phyloP scores from a whole-genome alignment of 2,797 vertebrate genomes.

The Chelmon rostratus region DNA sequence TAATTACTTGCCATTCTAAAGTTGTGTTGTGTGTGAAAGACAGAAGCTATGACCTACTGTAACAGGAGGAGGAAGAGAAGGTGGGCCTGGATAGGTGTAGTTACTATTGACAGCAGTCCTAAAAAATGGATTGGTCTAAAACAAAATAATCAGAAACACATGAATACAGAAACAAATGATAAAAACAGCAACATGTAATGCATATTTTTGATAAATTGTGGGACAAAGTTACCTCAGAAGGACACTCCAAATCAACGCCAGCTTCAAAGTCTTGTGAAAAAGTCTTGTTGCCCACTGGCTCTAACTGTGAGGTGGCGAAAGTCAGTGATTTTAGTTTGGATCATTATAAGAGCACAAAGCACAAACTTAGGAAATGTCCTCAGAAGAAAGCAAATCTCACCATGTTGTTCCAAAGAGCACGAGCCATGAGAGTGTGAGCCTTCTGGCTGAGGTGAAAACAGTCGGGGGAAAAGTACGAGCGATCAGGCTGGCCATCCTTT shows the following conservation, averaged over 20 bases:
- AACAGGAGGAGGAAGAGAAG: constrained; percentile 75
- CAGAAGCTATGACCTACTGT: constrained; percentile 81
- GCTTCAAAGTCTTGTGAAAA: constrained; percentile 83
- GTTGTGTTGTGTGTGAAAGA: not conserved
- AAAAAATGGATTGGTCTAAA: constrained; percentile 85
- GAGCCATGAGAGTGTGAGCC: constrained; percentile 90
- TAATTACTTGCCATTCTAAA: not conserved
- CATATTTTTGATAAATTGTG: not conserved
- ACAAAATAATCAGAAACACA: constrained; percentile 25
- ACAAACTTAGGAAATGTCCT: not conserved
- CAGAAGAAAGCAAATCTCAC: constrained; percentile 67
- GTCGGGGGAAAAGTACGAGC: constrained; percentile 91
- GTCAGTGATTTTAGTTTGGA: not conserved
- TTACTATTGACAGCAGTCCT: constrained; percentile 89
- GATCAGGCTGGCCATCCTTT: constrained; percentile 89
- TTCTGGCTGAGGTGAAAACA: constrained; percentile 93
- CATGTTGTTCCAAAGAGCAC: constrained; percentile 93
- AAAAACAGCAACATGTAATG: not conserved
- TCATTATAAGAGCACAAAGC: not conserved
- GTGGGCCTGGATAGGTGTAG: constrained; percentile 78
- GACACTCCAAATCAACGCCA: constrained; percentile 86
- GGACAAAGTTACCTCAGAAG: constrained; percentile 86
- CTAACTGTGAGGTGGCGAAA: constrained; percentile 81
- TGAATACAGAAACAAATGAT: not conserved
- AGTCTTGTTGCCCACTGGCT: constrained; percentile 90